Evolutionary conservation across 2,797 vertebrate genomes (phyloP).

Genomic region (Etheostoma nigrum): DNA sequence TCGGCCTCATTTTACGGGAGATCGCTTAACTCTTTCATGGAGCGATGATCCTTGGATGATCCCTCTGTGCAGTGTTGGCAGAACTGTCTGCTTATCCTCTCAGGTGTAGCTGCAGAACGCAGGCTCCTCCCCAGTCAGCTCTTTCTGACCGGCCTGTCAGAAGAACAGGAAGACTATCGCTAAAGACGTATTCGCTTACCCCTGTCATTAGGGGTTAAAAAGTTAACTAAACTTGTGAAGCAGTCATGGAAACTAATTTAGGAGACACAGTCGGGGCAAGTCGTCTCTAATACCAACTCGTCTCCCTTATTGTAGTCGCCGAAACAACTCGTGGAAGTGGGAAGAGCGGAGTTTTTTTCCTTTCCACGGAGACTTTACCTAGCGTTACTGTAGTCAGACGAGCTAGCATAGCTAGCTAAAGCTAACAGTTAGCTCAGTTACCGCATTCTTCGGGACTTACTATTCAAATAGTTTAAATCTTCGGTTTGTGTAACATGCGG

Average conservation of each 20-base stretch:
- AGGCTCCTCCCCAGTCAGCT: conserved; percentile 68
- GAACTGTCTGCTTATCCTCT: conserved; percentile 40
- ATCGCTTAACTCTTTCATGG: too few species aligned
- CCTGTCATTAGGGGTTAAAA: conserved; percentile 68
- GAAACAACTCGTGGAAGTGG: conserved; percentile 50
- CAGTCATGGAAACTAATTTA: conserved; percentile 69
- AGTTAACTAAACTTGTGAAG: conserved; percentile 58
- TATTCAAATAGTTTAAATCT: background rate
- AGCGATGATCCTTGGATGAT: background rate
- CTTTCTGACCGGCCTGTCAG: conserved; percentile 60
- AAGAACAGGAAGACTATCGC: conserved; percentile 79
- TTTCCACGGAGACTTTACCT: conserved; percentile 46
- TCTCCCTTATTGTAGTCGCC: conserved; percentile 4
- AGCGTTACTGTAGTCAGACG: conserved; percentile 23
- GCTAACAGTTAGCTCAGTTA: conserved; percentile 74
- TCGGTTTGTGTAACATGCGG: background rate
- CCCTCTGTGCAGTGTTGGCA: background rate
- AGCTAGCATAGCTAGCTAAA: conserved; percentile 69
- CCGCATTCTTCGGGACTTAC: conserved; percentile 33
- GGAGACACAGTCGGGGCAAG: conserved; percentile 23
- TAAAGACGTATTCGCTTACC: conserved; percentile 18
- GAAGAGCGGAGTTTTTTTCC: conserved; percentile 16
- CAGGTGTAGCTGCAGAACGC: conserved; percentile 70
- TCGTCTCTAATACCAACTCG: conserved; percentile 29
- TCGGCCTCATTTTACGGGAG: background rate